phyloP scores from a whole-genome alignment of 1,140 invertebrate genomes.

The Eumaeus atala region DNA sequence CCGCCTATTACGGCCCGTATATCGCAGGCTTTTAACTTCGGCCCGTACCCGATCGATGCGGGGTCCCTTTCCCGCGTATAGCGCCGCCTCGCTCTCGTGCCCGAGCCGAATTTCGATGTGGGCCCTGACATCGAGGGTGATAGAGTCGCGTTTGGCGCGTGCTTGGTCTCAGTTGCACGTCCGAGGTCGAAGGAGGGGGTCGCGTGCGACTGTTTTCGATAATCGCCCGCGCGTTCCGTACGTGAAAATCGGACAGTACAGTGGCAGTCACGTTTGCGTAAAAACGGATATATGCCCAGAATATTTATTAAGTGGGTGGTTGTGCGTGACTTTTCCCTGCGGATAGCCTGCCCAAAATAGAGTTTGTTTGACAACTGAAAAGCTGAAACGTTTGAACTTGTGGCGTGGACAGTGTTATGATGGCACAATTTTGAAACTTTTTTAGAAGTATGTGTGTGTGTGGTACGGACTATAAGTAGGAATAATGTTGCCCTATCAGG shows the following conservation, averaged over 20 bases:
- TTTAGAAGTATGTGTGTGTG: conserved; percentile 22
- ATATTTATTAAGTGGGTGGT: conserved; percentile 74
- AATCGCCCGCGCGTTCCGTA: conserved; percentile 70
- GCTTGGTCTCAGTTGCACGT: conserved; percentile 69
- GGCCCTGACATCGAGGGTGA: conserved; percentile 50
- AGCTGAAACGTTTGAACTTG: conserved; percentile 34
- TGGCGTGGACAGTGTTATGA: conserved; percentile 29
- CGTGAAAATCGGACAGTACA: conserved; percentile 70
- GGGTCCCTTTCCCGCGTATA: conserved; percentile 31
- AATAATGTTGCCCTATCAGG: conserved; percentile 89
- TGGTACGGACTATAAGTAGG: conserved; percentile 38
- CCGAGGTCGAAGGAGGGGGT: conserved; percentile 64
- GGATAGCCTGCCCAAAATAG: conserved; percentile 60
- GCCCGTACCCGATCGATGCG: conserved; percentile 53
- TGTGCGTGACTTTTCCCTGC: conserved; percentile 71
- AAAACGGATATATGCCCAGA: conserved; percentile 73
- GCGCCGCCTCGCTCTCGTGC: conserved; percentile 39
- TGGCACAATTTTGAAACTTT: conserved; percentile 23
- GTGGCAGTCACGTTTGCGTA: conserved; percentile 68
- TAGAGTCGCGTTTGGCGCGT: conserved; percentile 68
- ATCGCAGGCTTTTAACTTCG: conserved; percentile 69
- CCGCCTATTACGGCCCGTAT: conserved; percentile 72
- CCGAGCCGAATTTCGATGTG: conserved; percentile 36
- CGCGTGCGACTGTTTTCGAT: conserved; percentile 72
- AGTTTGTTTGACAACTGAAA: conserved; percentile 59